A percentile compares a stretch with the other conserved stretches of the same genome.
These are phyloP conservation scores for Numenius arquata DNA, from an alignment of 2,113 vertebrate species.

Conservation along the genomic window DNA sequence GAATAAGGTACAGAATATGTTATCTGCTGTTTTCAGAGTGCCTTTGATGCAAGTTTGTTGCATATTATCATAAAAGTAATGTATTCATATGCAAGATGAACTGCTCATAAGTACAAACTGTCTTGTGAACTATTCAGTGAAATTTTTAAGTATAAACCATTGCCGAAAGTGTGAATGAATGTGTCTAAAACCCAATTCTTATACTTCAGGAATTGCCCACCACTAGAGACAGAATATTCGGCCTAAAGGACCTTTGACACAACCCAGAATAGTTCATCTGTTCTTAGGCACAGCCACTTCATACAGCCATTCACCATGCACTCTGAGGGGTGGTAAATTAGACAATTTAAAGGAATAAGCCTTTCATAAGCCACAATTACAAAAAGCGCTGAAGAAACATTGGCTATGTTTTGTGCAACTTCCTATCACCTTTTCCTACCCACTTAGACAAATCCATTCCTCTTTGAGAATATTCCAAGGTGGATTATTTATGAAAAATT, in stretches of 20 bases:
- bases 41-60: not conserved
- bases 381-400: not conserved
- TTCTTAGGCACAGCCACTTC: not conserved
- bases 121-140: not conserved
- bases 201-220: not conserved
- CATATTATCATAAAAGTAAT: not conserved
- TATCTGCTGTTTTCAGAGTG: not conserved
- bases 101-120: not conserved
- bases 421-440: not conserved
- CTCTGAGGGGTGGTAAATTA: not conserved
- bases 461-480: not conserved
- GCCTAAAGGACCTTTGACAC: not conserved
- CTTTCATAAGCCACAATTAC: not conserved
- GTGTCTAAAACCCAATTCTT: not conserved
- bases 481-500: not conserved
- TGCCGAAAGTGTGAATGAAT: not conserved
- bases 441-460: not conserved
- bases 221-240: not conserved
- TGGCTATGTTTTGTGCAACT: not conserved
- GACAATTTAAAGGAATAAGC: not conserved
- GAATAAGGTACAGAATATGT: not conserved
- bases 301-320: fast-evolving
- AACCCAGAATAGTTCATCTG: not conserved
- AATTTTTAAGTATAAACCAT: not conserved
- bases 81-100: not conserved